Conservation (phyloP, 2,888 invertebrate species). For the Cryptocephalus primarius region DNA sequence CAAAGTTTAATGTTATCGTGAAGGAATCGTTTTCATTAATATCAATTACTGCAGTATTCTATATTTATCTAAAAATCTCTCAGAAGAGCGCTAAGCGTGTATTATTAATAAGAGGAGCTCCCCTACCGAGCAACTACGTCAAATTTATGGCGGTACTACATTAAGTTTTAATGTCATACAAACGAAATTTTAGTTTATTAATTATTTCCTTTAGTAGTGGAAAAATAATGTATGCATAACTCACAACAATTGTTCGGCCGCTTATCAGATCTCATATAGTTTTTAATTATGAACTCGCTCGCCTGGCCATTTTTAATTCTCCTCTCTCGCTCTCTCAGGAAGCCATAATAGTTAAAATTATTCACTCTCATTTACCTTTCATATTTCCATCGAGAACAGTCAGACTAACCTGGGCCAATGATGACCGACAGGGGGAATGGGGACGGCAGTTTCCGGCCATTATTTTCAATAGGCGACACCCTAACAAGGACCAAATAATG, state of each 20-base stretch:
- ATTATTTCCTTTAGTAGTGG: too few species aligned
- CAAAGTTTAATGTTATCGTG: too few species aligned
- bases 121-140: too few species aligned
- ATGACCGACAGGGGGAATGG: conserved; percentile 12
- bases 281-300: background rate
- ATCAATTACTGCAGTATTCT: too few species aligned
- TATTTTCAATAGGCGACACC: conserved; percentile 22
- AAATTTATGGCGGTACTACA: too few species aligned
- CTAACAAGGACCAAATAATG: conserved; percentile 26
- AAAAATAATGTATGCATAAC: too few species aligned
- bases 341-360: conserved; percentile 1
- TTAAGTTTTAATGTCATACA: too few species aligned
- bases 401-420: conserved; percentile 17
- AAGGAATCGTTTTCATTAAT: too few species aligned
- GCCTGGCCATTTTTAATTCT: background rate
- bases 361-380: conserved; percentile 2
- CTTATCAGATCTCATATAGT: background rate
- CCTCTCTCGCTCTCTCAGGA: background rate
- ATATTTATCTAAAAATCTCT: too few species aligned
- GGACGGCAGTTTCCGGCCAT: conserved; percentile 22
- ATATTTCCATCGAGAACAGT: conserved; percentile 4
- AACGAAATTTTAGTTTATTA: too few species aligned
- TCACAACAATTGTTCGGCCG: background rate
- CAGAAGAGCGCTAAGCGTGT: too few species aligned
- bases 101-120: too few species aligned